Percentiles rank a stretch among this genome's conserved stretches.
Conservation (phyloP, 2,888 invertebrate genomes). For the Venustoraphidia nigricollis region DNA sequence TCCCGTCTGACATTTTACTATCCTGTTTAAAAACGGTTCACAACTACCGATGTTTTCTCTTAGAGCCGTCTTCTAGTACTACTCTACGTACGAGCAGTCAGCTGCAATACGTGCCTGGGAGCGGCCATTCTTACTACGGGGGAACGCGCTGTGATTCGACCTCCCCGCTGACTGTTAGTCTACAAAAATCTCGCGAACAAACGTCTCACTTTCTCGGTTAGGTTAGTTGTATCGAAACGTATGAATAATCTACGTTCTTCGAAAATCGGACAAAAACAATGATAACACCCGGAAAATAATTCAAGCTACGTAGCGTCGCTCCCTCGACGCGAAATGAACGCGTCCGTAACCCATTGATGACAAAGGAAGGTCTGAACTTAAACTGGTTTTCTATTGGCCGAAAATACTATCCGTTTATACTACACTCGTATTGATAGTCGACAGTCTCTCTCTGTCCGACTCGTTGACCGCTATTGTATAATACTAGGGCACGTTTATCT, state of each 20-base stretch:
- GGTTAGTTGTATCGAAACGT: not conserved
- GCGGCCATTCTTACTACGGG: conserved; percentile 26
- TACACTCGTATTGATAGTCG: conserved; percentile 24
- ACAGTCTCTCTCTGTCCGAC: conserved; percentile 8
- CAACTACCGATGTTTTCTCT: conserved; percentile 18
- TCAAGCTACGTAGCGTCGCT: conserved; percentile 5
- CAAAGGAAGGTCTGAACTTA: conserved; percentile 46
- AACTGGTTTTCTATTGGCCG: conserved; percentile 45
- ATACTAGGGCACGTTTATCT: conserved; percentile 14
- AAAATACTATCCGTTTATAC: conserved; percentile 13
- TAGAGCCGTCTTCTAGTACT: conserved; percentile 25
- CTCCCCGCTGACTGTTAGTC: not conserved
- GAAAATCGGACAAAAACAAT: too few relatives aligned
- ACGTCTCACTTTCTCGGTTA: not conserved
- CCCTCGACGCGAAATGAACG: conserved; percentile 35
- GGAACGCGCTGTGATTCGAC: conserved; percentile 14
- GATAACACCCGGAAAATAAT: too few relatives aligned
- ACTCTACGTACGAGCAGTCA: conserved; percentile 32
- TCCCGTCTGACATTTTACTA: conserved; percentile 18
- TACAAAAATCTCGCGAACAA: not conserved
- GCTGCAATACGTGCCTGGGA: conserved; percentile 32
- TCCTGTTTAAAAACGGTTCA: conserved; percentile 15
- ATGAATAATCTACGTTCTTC: too few relatives aligned
- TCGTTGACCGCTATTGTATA: conserved; percentile 1
- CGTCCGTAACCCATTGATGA: conserved; percentile 54